Conservation (phyloP, 64 coral and sea anemone species). For the Montipora efflorescens region DNA sequence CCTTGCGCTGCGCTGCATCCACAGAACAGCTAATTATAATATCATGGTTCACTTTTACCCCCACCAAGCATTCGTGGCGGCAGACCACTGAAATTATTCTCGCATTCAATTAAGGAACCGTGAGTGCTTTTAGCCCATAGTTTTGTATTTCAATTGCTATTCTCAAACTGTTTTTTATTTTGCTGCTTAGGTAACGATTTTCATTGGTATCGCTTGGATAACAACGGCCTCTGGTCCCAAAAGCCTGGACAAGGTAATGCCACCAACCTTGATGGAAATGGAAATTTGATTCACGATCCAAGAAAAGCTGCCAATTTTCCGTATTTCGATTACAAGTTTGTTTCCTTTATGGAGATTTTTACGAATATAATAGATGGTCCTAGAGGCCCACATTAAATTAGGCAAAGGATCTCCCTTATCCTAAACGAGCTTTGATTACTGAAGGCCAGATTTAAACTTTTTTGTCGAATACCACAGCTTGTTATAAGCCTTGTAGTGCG, state of each 20-base stretch:
- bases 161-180: neutral
- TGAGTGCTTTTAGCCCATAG: neutral
- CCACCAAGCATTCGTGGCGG: neutral
- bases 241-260: neutral
- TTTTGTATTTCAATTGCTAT: neutral
- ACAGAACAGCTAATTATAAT: neutral
- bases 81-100: neutral
- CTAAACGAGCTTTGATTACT: neutral
- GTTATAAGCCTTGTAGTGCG: neutral
- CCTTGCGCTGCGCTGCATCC: no score
- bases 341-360: slow-evolving; percentile 36
- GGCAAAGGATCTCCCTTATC: neutral
- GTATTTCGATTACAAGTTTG: neutral
- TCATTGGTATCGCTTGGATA: slow-evolving; percentile 44
- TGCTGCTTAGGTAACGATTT: neutral
- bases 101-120: neutral
- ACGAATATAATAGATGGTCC: slow-evolving; percentile 34
- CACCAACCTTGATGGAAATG: neutral
- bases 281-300: slow-evolving; percentile 4
- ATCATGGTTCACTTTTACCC: neutral
- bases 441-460: neutral
- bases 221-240: neutral
- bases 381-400: neutral
- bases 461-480: neutral
- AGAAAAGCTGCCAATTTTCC: slow-evolving; percentile 1